Evolutionary conservation across 1,140 invertebrate species (phyloP).

Genomic region (Lerema accius): DNA sequence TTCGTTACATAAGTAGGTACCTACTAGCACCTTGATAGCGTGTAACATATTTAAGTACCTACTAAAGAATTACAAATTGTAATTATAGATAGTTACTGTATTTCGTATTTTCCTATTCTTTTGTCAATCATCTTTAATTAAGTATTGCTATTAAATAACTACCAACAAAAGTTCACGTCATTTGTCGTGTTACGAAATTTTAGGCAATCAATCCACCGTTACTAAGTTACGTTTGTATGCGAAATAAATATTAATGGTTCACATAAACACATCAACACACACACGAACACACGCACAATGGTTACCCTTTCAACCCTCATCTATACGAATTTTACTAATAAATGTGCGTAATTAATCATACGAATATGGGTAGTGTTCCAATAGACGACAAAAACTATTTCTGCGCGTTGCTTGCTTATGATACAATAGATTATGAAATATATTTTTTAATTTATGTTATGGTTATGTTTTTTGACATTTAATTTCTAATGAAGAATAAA

Average conservation of each 20-base stretch:
- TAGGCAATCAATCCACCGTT: slow-evolving; percentile 27
- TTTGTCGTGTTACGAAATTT: slow-evolving; percentile 19
- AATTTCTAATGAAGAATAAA: too few relatives aligned
- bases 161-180: background rate
- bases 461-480: too few relatives aligned
- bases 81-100: too few relatives aligned
- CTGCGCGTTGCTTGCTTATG: slow-evolving; percentile 31
- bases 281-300: slow-evolving; percentile 23
- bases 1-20: too few relatives aligned
- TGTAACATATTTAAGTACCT: too few relatives aligned
- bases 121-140: too few relatives aligned
- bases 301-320: slow-evolving; percentile 54
- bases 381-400: slow-evolving; percentile 35
- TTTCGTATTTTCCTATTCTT: too few relatives aligned
- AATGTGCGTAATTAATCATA: slow-evolving; percentile 77
- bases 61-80: too few relatives aligned
- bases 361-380: slow-evolving; percentile 55
- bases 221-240: slow-evolving; percentile 54
- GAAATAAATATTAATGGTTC: slow-evolving; percentile 68
- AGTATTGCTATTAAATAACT: too few relatives aligned
- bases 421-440: too few relatives aligned
- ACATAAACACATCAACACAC: slow-evolving; percentile 43
- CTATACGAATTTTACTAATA: slow-evolving; percentile 67
- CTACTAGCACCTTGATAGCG: too few relatives aligned
- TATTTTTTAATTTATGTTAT: too few relatives aligned